Evolutionary conservation across 2,113 vertebrate species (phyloP), one percentile per base, ranked within the genome.

Genomic region (Jacana jacana): DNA sequence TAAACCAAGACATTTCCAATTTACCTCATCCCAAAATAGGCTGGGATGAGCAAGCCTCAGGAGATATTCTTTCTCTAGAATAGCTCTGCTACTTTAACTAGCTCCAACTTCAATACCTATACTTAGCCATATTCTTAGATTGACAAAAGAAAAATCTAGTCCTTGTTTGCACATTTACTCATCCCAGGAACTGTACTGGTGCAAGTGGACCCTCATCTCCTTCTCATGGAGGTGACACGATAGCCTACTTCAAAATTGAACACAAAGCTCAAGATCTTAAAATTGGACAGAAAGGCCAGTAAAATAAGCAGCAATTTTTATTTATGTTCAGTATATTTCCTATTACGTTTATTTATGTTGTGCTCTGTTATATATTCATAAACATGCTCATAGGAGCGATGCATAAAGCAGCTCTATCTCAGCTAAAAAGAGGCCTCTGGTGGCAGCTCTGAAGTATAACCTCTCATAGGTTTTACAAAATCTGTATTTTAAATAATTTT

Each of bases 371-470:
- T 55, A 65, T 40, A 69, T 55, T 92, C 54, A 77, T 42, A 81
- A 90, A 51, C 4, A 10, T 3, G 3, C 52, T 52, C 58, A 55
- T 0, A 55, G 20, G 46, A 88, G 46, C n/a, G 66, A 61, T 48
- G 49, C 10, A 39, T 42, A 84, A 88, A 73, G 16, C 28, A 79
- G 63, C 28, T 1, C 4, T 39, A 79, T 97, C 49, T 72, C 92
- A 80, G 95, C 85, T 60, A 93, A 86, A 97, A 93, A 97, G 98
- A 96, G 97, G 97, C 98, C 97, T 97, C 98, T 98, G 97, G 95
- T 96, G 97, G 98, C 39, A 83, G 70, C 0, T 55, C 20, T 31
- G 31, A 68, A 79, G 71, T 22, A 93, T 51, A 84, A 23, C 88
- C 77, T 88, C 57, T 54, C 39, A 40, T 0, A n/a, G 73, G 23